Evolutionary conservation across 2,797 vertebrate genomes (phyloP).

Genomic region (Silurus aristotelis): DNA sequence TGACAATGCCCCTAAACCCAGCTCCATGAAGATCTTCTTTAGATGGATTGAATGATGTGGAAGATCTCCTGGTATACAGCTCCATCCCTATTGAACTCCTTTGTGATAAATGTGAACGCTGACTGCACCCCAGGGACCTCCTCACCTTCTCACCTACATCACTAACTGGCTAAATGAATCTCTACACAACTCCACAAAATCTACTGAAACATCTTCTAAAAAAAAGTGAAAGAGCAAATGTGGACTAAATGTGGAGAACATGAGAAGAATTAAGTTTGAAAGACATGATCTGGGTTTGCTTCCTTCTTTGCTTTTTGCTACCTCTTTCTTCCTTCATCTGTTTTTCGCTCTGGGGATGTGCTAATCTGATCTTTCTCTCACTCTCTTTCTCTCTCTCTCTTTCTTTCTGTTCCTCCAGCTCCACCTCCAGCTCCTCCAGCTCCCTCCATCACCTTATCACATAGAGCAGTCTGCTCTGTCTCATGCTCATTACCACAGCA

Average conservation of each 20-base stretch:
- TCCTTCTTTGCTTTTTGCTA: slow-evolving; percentile 7
- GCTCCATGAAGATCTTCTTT: too few species aligned
- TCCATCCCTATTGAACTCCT: too few species aligned
- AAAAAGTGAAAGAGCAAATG: not conserved
- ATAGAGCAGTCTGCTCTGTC: slow-evolving; percentile 22
- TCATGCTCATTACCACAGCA: slow-evolving; percentile 46
- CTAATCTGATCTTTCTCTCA: slow-evolving; percentile 46
- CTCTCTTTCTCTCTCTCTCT: not conserved
- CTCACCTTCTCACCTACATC: too few species aligned
- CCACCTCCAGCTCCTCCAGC: not conserved
- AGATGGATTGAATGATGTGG: too few species aligned
- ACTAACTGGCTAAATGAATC: too few species aligned
- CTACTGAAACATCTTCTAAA: not conserved
- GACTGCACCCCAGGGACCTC: too few species aligned
- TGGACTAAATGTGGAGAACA: not conserved
- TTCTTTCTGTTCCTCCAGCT: not conserved
- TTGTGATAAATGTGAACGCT: too few species aligned
- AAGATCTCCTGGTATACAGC: too few species aligned
- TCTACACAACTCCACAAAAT: too few species aligned
- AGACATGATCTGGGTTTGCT: slow-evolving; percentile 4
- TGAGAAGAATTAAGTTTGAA: not conserved
- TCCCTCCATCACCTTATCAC: slow-evolving; percentile 35
- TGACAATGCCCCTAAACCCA: too few species aligned
- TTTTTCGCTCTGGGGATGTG: slow-evolving; percentile 37
- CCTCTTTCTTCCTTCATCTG: slow-evolving; percentile 22